Evolutionary conservation across 1,140 invertebrate species (phyloP), one percentile per base, ranked within the genome.

Genomic region (Dryas iulia): DNA sequence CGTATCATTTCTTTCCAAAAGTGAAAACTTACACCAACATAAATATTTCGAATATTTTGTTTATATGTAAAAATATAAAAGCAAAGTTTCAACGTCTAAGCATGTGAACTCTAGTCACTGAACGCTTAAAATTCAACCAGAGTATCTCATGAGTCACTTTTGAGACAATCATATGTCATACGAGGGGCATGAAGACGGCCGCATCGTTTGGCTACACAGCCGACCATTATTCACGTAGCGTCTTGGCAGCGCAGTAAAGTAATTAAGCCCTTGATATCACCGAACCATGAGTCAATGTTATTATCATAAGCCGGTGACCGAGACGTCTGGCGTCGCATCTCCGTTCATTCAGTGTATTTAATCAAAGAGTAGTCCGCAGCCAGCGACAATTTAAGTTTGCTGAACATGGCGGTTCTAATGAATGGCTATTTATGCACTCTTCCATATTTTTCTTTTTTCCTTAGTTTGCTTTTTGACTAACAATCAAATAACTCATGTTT

Each of bases 231-330:
- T 66, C 65, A 66, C 11, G 31, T 66, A 53, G 14, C 30, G 60
- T 76, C 71, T 77, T 80, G 73, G 74, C 76, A 78, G 52, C 67
- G 70, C 56, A 53, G 57, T 72, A 57, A 70, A 78, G 76, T 69
- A 69, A 79, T 77, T 69, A 72, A 73, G 71, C 73, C 68, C 69
- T 71, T 72, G 72, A 70, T 73, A 66, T 76, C 39, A 72, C 71
- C 47, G 65, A 72, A 66, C 62, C 76, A 60, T 77, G 77, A 81
- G 70, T 79, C 81, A 82, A 78, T 73, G 77, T 68, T 74, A 78
- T 77, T 79, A 79, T 78, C 73, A 71, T 68, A 72, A 78, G 74
- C 57, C 79, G 67, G 73, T 74, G 78, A 80, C 80, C 78, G 77
- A 78, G 74, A 79, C 74, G 80, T 82, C 80, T 81, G 78, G 73